Conservation (phyloP, 2,888 invertebrate genomes). For the Metallyticus violacea region DNA sequence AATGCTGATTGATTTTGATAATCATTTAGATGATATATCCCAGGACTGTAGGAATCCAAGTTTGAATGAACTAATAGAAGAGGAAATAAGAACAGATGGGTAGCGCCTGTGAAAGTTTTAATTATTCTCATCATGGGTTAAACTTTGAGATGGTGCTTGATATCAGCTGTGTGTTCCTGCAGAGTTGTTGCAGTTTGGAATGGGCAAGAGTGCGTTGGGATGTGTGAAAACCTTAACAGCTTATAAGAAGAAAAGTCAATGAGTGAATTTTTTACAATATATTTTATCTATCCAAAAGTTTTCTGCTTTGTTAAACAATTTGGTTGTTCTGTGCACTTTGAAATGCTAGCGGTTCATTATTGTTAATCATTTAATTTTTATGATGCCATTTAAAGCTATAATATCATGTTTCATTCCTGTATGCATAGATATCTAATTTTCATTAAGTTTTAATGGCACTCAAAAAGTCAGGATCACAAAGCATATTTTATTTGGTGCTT, state of each 20-base stretch:
- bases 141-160: background rate
- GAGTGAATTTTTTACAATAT: too few relatives aligned
- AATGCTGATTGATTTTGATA: slow-evolving; percentile 88
- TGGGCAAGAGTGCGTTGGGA: background rate
- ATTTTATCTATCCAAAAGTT: background rate
- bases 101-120: slow-evolving; percentile 1
- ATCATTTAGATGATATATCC: slow-evolving; percentile 87
- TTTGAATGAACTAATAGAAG: slow-evolving; percentile 59
- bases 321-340: background rate
- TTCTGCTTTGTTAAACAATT: background rate
- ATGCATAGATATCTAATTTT: background rate
- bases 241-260: too few relatives aligned
- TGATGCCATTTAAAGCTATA: background rate
- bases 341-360: background rate
- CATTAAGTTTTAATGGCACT: too few relatives aligned
- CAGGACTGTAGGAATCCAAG: slow-evolving; percentile 85
- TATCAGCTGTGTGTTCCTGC: background rate
- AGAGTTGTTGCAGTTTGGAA: background rate
- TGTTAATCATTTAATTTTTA: background rate
- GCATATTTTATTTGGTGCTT: background rate
- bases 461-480: background rate
- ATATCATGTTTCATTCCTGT: background rate
- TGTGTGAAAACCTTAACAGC: background rate
- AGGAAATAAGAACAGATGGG: slow-evolving; percentile 32
- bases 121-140: background rate